Evolutionary conservation across 2,113 vertebrate genomes (phyloP).

Genomic region (Chaetorhynchus papuensis): DNA sequence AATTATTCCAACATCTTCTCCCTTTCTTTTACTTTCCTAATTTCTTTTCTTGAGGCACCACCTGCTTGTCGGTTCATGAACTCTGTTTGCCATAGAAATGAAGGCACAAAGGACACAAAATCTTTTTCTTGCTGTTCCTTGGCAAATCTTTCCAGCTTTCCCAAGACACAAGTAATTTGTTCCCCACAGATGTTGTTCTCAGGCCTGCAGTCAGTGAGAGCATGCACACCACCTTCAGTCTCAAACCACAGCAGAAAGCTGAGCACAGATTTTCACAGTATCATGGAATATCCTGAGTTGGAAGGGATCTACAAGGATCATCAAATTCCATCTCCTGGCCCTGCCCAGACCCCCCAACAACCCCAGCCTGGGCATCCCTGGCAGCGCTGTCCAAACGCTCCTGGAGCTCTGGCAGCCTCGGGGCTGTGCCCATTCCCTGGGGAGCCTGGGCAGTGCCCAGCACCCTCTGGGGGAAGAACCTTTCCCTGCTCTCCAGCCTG

Average conservation of each 20-base stretch:
- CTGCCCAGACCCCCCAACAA: neutral
- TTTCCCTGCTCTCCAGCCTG: neutral
- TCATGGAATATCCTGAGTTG: neutral
- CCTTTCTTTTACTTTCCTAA: neutral
- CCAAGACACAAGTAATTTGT: neutral
- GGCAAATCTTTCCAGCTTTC: neutral
- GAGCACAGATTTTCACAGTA: neutral
- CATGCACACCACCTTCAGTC: neutral
- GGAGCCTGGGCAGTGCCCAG: neutral
- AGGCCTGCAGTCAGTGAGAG: neutral
- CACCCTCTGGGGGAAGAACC: neutral
- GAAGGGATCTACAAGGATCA: neutral
- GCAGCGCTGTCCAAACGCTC: neutral
- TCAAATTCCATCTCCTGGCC: fast-evolving
- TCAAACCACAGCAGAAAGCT: neutral
- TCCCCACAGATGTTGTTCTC: neutral
- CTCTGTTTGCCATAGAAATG: neutral
- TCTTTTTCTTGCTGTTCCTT: neutral
- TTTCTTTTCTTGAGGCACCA: neutral
- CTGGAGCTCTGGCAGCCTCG: neutral
- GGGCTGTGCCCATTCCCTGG: neutral
- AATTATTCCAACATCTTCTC: neutral
- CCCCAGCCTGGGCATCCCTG: neutral
- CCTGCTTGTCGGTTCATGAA: neutral
- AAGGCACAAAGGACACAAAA: neutral